Evolutionary conservation across 2,113 vertebrate genomes (phyloP).

Genomic region (Ivindomyrus marchei): DNA sequence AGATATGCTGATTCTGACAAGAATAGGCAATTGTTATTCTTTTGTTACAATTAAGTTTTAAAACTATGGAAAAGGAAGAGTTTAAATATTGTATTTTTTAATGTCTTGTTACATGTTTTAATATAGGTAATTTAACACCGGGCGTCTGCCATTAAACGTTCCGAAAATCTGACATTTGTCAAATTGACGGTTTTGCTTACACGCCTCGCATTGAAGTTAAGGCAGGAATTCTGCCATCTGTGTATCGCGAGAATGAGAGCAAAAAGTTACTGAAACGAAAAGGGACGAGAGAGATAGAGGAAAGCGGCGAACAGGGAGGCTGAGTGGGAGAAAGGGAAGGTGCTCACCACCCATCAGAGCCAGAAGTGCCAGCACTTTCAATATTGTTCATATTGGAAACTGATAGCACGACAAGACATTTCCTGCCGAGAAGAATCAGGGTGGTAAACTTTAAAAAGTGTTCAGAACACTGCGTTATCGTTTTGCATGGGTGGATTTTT

Average conservation of each 20-base stretch:
- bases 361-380: slow-evolving; percentile 48
- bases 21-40: not conserved
- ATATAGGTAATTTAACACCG: not conserved
- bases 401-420: slow-evolving; percentile 39
- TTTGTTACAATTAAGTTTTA: not conserved
- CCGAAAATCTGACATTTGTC: not conserved
- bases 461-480: not conserved
- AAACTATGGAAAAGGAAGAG: not conserved
- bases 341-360: slow-evolving; percentile 48
- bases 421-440: slow-evolving; percentile 34
- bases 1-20: not conserved
- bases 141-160: not conserved
- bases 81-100: not conserved
- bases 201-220: not conserved
- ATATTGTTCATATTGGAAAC: slow-evolving; percentile 42
- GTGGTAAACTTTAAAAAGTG: slow-evolving; percentile 32
- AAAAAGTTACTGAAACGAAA: slow-evolving; percentile 35
- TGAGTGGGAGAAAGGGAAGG: slow-evolving; percentile 17
- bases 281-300: slow-evolving; percentile 26
- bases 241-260: slow-evolving; percentile 57
- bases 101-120: not conserved
- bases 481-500: slow-evolving; percentile 15
- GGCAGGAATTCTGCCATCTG: slow-evolving; percentile 18
- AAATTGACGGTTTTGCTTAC: not conserved
- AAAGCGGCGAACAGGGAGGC: slow-evolving; percentile 15